These are phyloP conservation scores for Tretioscincus oriximinensis DNA, from an alignment of 2,113 vertebrate species.

Conservation along the genomic window DNA sequence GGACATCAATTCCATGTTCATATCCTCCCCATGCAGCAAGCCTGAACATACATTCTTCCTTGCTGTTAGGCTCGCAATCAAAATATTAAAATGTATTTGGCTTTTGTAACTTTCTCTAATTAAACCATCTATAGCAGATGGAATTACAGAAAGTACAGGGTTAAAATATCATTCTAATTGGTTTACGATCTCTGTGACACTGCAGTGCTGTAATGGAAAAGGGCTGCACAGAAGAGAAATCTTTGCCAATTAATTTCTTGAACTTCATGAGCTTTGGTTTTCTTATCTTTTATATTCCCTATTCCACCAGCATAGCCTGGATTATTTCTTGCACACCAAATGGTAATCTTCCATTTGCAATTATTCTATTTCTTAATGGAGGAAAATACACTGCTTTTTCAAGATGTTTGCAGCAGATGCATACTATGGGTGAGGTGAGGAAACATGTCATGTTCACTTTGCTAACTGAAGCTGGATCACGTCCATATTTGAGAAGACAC, in stretches of 20 bases:
- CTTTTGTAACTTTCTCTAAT: constrained; percentile 81
- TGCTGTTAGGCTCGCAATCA: constrained; percentile 75
- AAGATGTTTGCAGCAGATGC: neutral
- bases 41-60: constrained; percentile 66
- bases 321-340: constrained; percentile 24
- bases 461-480: neutral
- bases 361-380: neutral
- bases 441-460: neutral
- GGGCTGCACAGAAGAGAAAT: constrained; percentile 61
- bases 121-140: constrained; percentile 81
- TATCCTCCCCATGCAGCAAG: constrained; percentile 52
- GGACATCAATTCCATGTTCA: constrained; percentile 7
- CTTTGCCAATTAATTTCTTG: constrained; percentile 72
- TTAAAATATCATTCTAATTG: constrained; percentile 81
- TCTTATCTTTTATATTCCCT: constrained; percentile 32
- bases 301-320: constrained; percentile 29
- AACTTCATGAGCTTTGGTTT: constrained; percentile 61
- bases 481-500: neutral
- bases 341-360: neutral
- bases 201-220: constrained; percentile 69
- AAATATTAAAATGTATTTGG: constrained; percentile 82
- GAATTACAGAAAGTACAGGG: constrained; percentile 79
- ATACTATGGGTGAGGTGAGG: too few relatives aligned
- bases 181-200: constrained; percentile 80
- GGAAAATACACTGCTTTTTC: neutral